phyloP scores from a whole-genome alignment of 2,888 invertebrate species.

The Sepiola atlantica region DNA sequence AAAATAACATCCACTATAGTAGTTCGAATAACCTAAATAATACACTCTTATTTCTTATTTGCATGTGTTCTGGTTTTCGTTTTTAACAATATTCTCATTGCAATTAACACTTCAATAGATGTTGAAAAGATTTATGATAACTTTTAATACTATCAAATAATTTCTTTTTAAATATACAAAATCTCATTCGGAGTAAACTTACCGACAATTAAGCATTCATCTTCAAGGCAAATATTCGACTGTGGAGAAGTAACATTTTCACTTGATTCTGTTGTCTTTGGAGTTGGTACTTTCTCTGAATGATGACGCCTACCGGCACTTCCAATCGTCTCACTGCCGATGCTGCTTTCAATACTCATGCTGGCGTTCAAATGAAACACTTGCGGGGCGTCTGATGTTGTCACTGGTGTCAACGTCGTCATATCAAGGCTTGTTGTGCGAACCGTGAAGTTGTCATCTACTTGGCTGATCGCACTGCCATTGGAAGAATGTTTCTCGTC shows the following conservation, averaged over 20 bases:
- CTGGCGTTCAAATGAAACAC: background rate
- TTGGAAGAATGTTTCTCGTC: background rate
- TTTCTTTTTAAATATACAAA: background rate
- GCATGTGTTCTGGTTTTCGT: background rate
- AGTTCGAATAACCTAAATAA: too few species aligned
- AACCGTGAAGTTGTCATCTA: background rate
- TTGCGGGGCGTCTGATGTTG: background rate
- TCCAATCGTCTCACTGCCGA: background rate
- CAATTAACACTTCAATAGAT: background rate
- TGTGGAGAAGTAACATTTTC: background rate
- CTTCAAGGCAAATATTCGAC: constrained; percentile 36
- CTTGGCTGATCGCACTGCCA: background rate
- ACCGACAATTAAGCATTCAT: constrained; percentile 37
- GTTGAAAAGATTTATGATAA: background rate
- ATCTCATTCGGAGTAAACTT: background rate
- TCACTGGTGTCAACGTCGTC: background rate
- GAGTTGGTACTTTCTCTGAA: background rate
- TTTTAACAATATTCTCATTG: background rate
- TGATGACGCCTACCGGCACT: background rate
- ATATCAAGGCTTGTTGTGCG: background rate
- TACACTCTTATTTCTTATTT: too few species aligned
- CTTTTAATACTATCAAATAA: background rate
- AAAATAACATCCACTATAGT: too few species aligned
- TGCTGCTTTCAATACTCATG: background rate
- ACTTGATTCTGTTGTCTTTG: background rate